phyloP scores from a whole-genome alignment of 2,797 vertebrate species.

The Denticeps clupeoides region DNA sequence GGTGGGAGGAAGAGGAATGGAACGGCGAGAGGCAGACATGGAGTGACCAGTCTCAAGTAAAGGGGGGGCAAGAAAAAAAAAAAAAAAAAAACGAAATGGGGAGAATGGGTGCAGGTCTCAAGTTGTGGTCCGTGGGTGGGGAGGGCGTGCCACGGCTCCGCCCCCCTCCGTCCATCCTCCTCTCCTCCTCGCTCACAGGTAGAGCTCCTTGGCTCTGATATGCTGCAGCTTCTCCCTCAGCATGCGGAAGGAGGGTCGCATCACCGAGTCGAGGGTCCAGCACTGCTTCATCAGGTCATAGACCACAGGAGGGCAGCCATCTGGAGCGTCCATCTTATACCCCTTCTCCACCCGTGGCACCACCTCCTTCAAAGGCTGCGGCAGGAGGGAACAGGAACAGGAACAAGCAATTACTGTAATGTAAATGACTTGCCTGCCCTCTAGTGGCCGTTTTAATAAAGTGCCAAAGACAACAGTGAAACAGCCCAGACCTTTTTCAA shows the following conservation, averaged over 20 bases:
- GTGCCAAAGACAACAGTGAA: too few relatives aligned
- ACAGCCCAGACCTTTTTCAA: too few relatives aligned
- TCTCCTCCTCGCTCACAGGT: slow-evolving; percentile 62
- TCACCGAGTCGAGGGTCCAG: slow-evolving; percentile 78
- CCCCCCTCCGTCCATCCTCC: not conserved
- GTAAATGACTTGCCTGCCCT: slow-evolving; percentile 32
- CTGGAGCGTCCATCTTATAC: slow-evolving; percentile 94
- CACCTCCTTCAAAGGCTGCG: slow-evolving; percentile 84
- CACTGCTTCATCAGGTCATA: slow-evolving; percentile 97
- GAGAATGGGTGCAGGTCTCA: not conserved
- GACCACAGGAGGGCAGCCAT: slow-evolving; percentile 77
- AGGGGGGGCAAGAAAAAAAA: slow-evolving; percentile 37
- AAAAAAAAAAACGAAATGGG: not conserved
- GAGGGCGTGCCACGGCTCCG: slow-evolving; percentile 1
- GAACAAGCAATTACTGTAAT: not conserved
- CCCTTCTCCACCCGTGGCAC: slow-evolving; percentile 92
- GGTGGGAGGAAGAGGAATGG: too few relatives aligned
- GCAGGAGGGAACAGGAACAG: too few relatives aligned
- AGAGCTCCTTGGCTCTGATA: slow-evolving; percentile 85
- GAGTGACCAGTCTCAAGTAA: too few relatives aligned
- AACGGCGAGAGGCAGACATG: too few relatives aligned
- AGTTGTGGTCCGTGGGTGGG: not conserved
- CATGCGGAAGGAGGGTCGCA: slow-evolving; percentile 82
- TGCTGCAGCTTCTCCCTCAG: slow-evolving; percentile 88
- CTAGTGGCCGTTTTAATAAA: slow-evolving; percentile 38